phyloP scores from a whole-genome alignment of 2,888 invertebrate species.

The Trissolcus brochymenae region DNA sequence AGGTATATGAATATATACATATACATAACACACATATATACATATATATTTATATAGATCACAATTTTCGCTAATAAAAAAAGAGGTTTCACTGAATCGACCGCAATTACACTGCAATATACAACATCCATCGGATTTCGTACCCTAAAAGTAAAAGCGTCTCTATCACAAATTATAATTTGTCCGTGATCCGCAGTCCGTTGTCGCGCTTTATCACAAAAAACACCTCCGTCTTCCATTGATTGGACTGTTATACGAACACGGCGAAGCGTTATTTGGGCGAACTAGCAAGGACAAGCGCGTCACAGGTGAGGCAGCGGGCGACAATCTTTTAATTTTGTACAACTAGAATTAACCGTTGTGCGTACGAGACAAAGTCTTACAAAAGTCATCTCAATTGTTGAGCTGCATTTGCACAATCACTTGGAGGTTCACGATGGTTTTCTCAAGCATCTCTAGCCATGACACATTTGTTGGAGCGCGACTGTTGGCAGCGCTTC shows the following conservation, averaged over 20 bases:
- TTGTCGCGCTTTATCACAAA: constrained; percentile 28
- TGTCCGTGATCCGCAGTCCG: not conserved
- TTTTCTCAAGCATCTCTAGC: constrained; percentile 75
- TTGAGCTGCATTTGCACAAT: constrained; percentile 73
- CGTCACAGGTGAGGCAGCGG: not conserved
- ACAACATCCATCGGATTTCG: constrained; percentile 38
- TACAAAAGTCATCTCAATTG: constrained; percentile 51
- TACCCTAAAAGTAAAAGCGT: constrained; percentile 39
- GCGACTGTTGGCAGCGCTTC: constrained; percentile 64
- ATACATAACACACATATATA: constrained; percentile 10
- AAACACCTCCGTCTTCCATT: not conserved
- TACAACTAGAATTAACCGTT: constrained; percentile 11
- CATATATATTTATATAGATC: constrained; percentile 30
- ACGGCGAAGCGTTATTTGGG: constrained; percentile 32
- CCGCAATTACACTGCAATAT: constrained; percentile 38
- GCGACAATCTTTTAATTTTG: constrained; percentile 12
- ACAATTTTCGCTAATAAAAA: constrained; percentile 36
- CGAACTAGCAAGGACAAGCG: constrained; percentile 33
- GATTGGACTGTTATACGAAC: constrained; percentile 5
- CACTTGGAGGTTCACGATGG: constrained; percentile 73
- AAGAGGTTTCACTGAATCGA: constrained; percentile 28
- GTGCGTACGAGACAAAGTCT: too few relatives aligned
- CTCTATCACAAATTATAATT: constrained; percentile 34
- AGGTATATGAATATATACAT: constrained; percentile 12
- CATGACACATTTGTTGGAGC: constrained; percentile 71